Evolutionary conservation across 2,888 invertebrate genomes (phyloP).

Genomic region (Elmis aenea): DNA sequence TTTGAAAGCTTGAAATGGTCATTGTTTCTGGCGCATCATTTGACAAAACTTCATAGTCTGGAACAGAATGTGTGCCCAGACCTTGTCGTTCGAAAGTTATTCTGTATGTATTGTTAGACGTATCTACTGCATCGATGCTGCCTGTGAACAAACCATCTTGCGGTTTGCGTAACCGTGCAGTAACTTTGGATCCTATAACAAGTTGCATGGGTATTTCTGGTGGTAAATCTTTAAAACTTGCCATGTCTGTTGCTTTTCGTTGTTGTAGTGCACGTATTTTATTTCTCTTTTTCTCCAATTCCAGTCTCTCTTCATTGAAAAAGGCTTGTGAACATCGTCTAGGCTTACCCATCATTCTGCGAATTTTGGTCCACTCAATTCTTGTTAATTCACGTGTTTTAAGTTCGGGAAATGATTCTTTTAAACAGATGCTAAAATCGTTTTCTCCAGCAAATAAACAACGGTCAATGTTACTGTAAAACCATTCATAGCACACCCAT

Average conservation of each 20-base stretch:
- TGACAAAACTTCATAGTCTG: conserved; percentile 93
- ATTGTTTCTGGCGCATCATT: conserved; percentile 90
- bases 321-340: conserved; percentile 91
- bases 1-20: conserved; percentile 75
- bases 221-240: conserved; percentile 79
- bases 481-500: conserved; percentile 99
- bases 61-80: conserved; percentile 91
- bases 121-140: conserved; percentile 92
- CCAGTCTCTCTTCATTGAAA: conserved; percentile 89
- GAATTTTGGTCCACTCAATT: conserved; percentile 92
- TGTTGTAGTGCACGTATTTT: conserved; percentile 92
- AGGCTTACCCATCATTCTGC: conserved; percentile 96
- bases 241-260: conserved; percentile 75
- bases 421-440: conserved; percentile 90
- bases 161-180: conserved; percentile 82
- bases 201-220: conserved; percentile 91
- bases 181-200: conserved; percentile 91
- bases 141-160: conserved; percentile 91
- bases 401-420: conserved; percentile 90
- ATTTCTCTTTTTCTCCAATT: conserved; percentile 83
- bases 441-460: conserved; percentile 93
- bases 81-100: conserved; percentile 91
- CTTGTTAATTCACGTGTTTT: conserved; percentile 79
- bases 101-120: conserved; percentile 88
- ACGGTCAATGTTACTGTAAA: conserved; percentile 97